Evolutionary conservation across 2,888 invertebrate genomes (phyloP).

Genomic region (Archaeoteleia sp.): DNA sequence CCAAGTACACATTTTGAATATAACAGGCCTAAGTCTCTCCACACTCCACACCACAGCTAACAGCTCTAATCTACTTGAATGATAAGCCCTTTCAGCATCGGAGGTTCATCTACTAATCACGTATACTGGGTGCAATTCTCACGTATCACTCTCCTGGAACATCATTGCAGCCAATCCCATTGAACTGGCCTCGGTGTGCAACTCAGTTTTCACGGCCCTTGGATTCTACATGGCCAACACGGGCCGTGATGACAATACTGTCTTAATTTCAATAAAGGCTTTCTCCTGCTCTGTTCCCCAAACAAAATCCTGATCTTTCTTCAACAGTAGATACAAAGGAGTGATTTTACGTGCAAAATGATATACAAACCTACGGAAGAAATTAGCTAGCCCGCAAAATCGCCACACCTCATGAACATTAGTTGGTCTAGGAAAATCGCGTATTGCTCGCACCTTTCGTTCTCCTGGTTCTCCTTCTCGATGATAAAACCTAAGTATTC

Average conservation of each 20-base stretch:
- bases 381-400: neutral
- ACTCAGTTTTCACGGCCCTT: constrained; percentile 27
- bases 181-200: constrained; percentile 49
- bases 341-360: neutral
- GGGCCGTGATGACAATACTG: no score
- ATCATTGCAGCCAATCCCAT: constrained; percentile 47
- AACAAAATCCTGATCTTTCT: neutral
- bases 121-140: constrained; percentile 28
- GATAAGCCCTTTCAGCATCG: constrained; percentile 49
- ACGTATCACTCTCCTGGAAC: constrained; percentile 32
- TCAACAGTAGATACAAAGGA: neutral
- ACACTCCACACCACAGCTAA: constrained; percentile 56
- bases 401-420: constrained; percentile 1
- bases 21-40: constrained; percentile 29
- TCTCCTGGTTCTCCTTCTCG: neutral
- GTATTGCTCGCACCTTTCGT: neutral
- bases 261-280: no score
- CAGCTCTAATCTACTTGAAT: constrained; percentile 59
- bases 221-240: constrained; percentile 23
- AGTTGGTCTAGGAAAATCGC: neutral
- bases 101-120: constrained; percentile 61
- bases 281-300: neutral
- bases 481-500: neutral
- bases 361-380: neutral
- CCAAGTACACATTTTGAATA: no score